These are phyloP conservation scores for Irena cyanogastra DNA, from an alignment of 2,113 vertebrate genomes.

Conservation along the genomic window DNA sequence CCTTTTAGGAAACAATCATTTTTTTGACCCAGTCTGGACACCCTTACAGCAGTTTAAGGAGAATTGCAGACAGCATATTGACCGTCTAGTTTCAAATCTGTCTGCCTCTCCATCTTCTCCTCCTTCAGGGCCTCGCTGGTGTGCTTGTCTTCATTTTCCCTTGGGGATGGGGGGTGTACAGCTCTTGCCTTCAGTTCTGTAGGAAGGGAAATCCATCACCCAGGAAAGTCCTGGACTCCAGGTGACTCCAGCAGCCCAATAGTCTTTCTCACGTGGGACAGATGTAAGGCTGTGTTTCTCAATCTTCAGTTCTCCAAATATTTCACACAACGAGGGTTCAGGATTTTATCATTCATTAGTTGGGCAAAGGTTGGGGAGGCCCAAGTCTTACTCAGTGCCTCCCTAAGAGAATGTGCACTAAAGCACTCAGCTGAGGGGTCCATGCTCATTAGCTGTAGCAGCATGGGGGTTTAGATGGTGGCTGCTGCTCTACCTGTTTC, in stretches of 20 bases:
- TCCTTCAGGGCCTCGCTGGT: not conserved
- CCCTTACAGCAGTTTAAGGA: not conserved
- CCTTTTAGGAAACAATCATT: not conserved
- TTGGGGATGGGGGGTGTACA: fast-evolving
- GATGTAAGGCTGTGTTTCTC: not conserved
- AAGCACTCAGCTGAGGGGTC: not conserved
- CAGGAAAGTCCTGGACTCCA: not conserved
- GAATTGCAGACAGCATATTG: not conserved
- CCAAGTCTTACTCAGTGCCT: not conserved
- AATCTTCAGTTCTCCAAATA: not conserved
- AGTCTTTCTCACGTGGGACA: not conserved
- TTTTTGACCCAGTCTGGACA: not conserved
- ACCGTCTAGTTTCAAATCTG: not conserved
- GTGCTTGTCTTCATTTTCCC: not conserved
- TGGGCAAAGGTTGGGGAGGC: not conserved
- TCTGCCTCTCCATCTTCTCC: not conserved
- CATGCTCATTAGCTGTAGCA: not conserved
- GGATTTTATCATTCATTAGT: not conserved
- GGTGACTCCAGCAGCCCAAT: not conserved
- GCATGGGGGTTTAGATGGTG: too few species aligned
- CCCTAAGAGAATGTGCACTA: not conserved
- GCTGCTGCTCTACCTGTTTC: too few species aligned
- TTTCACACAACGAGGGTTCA: not conserved
- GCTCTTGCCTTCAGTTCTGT: not conserved
- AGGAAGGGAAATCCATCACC: not conserved